Evolutionary conservation across 2,113 vertebrate species (phyloP), one percentile per base, ranked within the genome.

Genomic region (Accipiter virgatus): DNA sequence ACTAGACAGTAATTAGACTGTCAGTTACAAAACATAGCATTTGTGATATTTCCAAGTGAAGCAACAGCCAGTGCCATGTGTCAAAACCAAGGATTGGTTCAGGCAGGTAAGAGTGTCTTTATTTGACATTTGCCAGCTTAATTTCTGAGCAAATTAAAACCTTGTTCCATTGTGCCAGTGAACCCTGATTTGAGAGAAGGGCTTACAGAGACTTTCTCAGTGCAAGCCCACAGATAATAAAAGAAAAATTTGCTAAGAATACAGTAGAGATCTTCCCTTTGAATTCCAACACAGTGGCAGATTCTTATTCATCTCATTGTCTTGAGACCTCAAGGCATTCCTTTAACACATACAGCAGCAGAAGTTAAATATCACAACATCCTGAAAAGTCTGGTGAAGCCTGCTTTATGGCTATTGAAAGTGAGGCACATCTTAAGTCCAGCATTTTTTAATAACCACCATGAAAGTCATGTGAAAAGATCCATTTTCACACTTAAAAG

Each of bases 91-190:
- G 93, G 93, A 97, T 94, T 43, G 70, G 97, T 98, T 97, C 88
- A 95, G 96, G 89, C 98, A 98, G 96, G 97, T 97, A 95, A 86
- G 61, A 80, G 58, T 79, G 26, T 88, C 67, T 93, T 96, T 80
- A 66, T 95, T 81, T 95, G 91, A 77, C 29, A 63, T 15, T 52
- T 96, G 72, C 93, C 95, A 97, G 83, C 10, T 86, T 92, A 65
- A 72, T 16, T 95, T 94, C 81, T 95, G 42, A 95, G 90, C 77
- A 97, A 96, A 97, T 27, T 78, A 95, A 97, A 96, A 83, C 68
- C 55, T 66, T 91, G n/a, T 87, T 78, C 71, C 81, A 47, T 52
- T 91, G 58, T 81, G 78, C 82, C 86, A 90, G 25, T 59, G 59
- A 65, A 42, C 21, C 14, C 45, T 70, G 65, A 11, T 85, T 91